Evolutionary conservation across 2,797 vertebrate species (phyloP).

Genomic region (Rallus crepitans): DNA sequence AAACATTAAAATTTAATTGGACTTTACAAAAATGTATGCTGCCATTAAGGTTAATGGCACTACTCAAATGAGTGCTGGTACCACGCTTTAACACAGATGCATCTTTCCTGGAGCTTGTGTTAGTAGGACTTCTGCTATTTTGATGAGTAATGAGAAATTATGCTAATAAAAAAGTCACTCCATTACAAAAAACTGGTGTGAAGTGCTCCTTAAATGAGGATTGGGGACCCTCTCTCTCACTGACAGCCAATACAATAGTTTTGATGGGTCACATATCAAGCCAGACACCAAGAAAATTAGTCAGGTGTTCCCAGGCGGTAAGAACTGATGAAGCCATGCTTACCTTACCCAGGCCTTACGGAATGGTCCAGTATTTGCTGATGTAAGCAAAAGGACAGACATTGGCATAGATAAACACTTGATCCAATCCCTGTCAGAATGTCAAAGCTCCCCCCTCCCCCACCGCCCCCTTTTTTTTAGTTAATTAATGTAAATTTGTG

Average conservation of each 20-base stretch:
- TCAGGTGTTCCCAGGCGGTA: neutral
- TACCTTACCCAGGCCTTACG: neutral
- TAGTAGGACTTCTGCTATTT: neutral
- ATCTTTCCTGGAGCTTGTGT: neutral
- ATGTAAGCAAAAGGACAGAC: neutral
- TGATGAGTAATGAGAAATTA: neutral
- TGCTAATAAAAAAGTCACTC: neutral
- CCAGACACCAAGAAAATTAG: neutral
- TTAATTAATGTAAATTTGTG: neutral
- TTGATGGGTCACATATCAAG: neutral
- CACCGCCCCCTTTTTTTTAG: neutral
- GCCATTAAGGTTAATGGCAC: neutral
- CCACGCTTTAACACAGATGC: neutral
- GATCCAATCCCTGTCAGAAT: neutral
- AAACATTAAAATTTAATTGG: neutral
- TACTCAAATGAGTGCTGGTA: neutral
- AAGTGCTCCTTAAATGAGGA: neutral
- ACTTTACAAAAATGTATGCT: neutral
- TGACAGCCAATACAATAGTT: neutral
- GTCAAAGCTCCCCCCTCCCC: neutral
- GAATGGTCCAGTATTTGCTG: neutral
- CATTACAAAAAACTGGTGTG: neutral
- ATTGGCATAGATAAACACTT: neutral
- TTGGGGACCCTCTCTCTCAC: neutral
- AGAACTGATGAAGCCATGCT: neutral